Conservation (phyloP, 1,140 invertebrate genomes). For the Cherax quadricarinatus region DNA sequence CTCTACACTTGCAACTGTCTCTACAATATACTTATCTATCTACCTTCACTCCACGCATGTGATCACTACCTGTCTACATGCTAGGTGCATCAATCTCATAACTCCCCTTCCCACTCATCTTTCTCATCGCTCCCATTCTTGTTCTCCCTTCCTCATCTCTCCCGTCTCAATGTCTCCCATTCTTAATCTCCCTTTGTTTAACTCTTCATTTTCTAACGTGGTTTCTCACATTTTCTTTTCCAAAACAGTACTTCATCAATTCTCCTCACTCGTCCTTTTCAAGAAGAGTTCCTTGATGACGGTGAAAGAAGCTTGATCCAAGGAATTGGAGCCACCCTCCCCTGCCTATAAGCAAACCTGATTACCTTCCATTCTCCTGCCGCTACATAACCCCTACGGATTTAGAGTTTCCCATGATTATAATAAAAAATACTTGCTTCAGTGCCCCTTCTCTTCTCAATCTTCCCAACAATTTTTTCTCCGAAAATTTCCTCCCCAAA, state of each 20-base stretch:
- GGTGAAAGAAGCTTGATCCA: too few relatives aligned
- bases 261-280: too few relatives aligned
- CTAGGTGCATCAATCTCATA: background rate
- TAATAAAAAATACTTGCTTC: background rate
- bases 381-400: too few relatives aligned
- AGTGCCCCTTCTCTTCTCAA: background rate
- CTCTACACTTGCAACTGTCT: background rate
- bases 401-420: too few relatives aligned
- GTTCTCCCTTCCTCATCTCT: slow-evolving; percentile 3
- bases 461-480: background rate
- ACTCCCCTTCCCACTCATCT: background rate
- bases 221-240: too few relatives aligned
- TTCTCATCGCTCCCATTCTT: background rate
- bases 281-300: too few relatives aligned
- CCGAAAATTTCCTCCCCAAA: background rate
- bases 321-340: too few relatives aligned
- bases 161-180: slow-evolving; percentile 22
- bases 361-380: too few relatives aligned
- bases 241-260: too few relatives aligned
- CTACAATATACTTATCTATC: background rate
- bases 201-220: too few relatives aligned
- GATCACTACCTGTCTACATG: background rate
- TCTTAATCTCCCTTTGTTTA: background rate
- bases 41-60: background rate
- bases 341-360: too few relatives aligned